Evolutionary conservation across 2,888 invertebrate species (phyloP).

Genomic region (Drosophila subsilvestris): DNA sequence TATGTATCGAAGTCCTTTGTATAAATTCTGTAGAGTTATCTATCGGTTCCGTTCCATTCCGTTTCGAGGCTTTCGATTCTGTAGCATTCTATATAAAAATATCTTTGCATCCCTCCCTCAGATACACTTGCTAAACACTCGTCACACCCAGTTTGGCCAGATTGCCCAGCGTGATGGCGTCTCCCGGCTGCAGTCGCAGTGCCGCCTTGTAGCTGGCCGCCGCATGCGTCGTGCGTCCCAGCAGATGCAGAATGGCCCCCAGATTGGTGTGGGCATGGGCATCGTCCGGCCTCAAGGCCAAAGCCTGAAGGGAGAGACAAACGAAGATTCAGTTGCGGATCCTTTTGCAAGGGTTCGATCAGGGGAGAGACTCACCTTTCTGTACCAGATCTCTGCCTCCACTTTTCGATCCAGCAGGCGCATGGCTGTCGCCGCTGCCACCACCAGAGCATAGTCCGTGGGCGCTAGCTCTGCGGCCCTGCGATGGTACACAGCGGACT

Average conservation of each 20-base stretch:
- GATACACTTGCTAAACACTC: conserved; percentile 72
- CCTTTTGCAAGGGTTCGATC: not conserved
- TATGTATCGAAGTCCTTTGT: conserved; percentile 79
- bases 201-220: conserved; percentile 94
- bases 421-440: conserved; percentile 94
- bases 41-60: conserved; percentile 43
- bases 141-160: conserved; percentile 88
- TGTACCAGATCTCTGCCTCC: conserved; percentile 95
- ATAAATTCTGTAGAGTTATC: conserved; percentile 80
- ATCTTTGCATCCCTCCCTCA: conserved; percentile 51
- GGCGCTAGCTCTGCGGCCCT: conserved; percentile 91
- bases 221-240: conserved; percentile 95
- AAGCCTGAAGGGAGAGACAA: conserved; percentile 75
- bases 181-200: conserved; percentile 93
- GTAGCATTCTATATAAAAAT: conserved; percentile 74
- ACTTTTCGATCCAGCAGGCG: conserved; percentile 91
- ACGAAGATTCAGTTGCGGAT: fast-evolving
- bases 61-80: conserved; percentile 7
- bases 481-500: conserved; percentile 92
- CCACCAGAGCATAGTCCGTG: conserved; percentile 92
- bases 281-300: conserved; percentile 87
- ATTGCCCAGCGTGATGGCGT: conserved; percentile 94
- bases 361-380: conserved; percentile 86
- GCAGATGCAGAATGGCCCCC: conserved; percentile 96
- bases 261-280: conserved; percentile 96